Conservation (phyloP, 2,888 invertebrate genomes). For the Sylvicola cinctus region DNA sequence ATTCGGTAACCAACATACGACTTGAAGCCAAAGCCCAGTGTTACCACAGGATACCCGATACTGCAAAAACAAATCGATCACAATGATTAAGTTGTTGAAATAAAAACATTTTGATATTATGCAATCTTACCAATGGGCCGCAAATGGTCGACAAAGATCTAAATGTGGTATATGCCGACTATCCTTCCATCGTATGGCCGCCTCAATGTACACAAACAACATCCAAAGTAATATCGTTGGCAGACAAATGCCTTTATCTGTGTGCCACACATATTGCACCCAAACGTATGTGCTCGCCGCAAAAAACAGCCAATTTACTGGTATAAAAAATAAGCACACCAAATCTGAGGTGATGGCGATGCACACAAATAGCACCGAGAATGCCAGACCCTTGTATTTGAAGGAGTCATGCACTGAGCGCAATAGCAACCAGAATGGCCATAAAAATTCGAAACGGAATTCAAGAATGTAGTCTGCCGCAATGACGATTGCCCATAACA, state of each 20-base stretch:
- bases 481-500: conserved; percentile 87
- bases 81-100: neutral
- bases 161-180: conserved; percentile 67
- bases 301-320: conserved; percentile 93
- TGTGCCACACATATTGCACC: conserved; percentile 95
- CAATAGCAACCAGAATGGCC: conserved; percentile 94
- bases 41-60: conserved; percentile 85
- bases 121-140: conserved; percentile 70
- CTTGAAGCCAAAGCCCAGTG: conserved; percentile 90
- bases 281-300: conserved; percentile 97
- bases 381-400: conserved; percentile 95
- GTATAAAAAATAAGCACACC: conserved; percentile 97
- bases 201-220: conserved; percentile 86
- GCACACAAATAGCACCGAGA: conserved; percentile 94
- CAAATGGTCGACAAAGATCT: conserved; percentile 86
- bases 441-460: conserved; percentile 96
- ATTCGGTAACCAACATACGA: conserved; percentile 79
- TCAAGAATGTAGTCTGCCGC: conserved; percentile 92
- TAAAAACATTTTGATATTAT: conserved; percentile 1
- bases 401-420: conserved; percentile 93
- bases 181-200: conserved; percentile 65
- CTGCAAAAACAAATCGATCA: conserved; percentile 23
- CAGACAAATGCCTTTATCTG: conserved; percentile 80
- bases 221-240: conserved; percentile 89
- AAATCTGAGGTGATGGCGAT: conserved; percentile 95